These are phyloP conservation scores for Diglossa cyanea DNA, from an alignment of 2,797 vertebrate genomes.

Conservation along the genomic window DNA sequence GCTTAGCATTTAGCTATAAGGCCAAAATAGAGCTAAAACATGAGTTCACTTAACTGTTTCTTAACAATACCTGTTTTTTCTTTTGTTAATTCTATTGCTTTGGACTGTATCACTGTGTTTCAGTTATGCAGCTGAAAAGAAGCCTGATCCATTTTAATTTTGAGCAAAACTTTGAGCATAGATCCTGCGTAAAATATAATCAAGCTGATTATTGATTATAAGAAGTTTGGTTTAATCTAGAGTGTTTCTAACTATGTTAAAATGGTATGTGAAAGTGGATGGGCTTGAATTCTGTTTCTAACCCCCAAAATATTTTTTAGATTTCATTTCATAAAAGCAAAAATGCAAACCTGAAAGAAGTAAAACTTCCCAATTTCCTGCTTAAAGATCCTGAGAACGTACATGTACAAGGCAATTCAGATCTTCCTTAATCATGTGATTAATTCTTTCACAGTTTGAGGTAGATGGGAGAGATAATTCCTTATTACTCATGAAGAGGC, in stretches of 20 bases:
- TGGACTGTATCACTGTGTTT: background rate
- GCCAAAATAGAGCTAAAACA: background rate
- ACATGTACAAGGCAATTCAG: background rate
- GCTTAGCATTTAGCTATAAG: background rate
- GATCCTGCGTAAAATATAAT: background rate
- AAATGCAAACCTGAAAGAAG: background rate
- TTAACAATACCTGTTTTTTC: background rate
- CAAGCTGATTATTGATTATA: no score
- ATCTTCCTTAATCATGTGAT: slow-evolving; percentile 4
- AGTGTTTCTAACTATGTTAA: background rate
- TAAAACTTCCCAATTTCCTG: background rate
- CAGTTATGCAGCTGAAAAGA: background rate
- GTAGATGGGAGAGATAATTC: slow-evolving; percentile 13
- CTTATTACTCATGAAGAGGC: background rate
- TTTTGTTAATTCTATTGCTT: background rate
- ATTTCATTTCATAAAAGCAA: background rate
- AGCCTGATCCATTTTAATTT: background rate
- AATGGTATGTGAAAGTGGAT: background rate
- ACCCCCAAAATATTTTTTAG: background rate
- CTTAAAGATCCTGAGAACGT: background rate
- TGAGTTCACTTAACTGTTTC: background rate
- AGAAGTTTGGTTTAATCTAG: background rate
- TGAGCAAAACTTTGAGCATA: background rate
- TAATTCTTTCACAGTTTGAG: slow-evolving; percentile 34
- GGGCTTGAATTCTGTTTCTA: background rate